Evolutionary conservation across 1,140 invertebrate species (phyloP).

Genomic region (Cydia splendana): DNA sequence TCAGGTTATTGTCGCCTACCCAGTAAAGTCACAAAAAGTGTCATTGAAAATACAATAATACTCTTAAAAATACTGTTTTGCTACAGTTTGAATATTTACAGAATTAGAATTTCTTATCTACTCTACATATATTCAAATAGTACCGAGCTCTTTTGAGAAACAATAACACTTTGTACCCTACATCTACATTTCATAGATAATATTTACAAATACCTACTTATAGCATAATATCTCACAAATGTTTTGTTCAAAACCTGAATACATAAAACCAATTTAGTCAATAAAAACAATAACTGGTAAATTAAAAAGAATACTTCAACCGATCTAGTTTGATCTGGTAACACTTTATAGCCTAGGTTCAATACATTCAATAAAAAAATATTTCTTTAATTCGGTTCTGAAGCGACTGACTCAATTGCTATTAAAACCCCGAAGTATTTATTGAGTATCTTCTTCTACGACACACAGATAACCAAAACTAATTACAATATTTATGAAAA

Average conservation of each 20-base stretch:
- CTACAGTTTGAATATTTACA: not conserved
- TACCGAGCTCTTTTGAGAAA: not conserved
- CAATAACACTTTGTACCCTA: slow-evolving; percentile 10
- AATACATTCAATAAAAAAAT: not conserved
- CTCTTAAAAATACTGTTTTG: slow-evolving; percentile 9
- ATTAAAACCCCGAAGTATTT: not conserved
- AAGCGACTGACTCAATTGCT: not conserved
- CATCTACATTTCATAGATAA: slow-evolving; percentile 7
- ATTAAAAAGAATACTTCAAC: not conserved
- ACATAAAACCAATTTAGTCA: not conserved
- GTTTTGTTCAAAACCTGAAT: not conserved
- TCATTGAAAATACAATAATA: slow-evolving; percentile 19
- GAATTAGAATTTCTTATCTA: not conserved
- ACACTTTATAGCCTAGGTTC: not conserved
- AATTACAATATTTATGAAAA: not conserved
- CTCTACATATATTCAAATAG: not conserved
- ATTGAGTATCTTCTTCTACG: not conserved
- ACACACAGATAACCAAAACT: not conserved
- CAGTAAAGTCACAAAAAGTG: too few species aligned
- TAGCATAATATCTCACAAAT: slow-evolving; percentile 4
- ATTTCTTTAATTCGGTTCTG: not conserved
- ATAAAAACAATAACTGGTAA: not conserved
- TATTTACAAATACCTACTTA: slow-evolving; percentile 28
- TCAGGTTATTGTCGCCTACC: too few species aligned
- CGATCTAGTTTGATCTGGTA: not conserved